A percentile compares a stretch with the other conserved stretches of the same genome.
Conservation (phyloP, 1,140 invertebrate species). For the Trissolcus basalis region DNA sequence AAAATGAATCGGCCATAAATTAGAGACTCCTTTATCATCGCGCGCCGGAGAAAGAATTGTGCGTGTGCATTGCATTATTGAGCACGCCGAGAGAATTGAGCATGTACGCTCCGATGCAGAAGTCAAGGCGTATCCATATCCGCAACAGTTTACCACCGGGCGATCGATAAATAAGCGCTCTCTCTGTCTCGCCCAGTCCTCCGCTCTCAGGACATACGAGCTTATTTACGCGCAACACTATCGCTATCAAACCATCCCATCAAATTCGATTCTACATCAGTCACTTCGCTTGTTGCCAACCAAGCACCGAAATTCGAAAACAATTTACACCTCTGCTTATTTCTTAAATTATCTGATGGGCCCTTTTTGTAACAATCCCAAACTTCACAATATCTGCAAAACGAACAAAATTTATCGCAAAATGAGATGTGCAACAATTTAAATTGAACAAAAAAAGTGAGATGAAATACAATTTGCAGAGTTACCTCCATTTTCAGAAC, state of each 20-base stretch:
- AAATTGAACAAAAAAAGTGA: too few species aligned
- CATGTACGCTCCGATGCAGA: conserved; percentile 47
- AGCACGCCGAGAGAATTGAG: conserved; percentile 30
- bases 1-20: conserved; percentile 52
- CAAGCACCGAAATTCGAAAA: conserved; percentile 23
- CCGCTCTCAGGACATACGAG: conserved; percentile 45
- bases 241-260: conserved; percentile 38
- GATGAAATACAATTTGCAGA: too few species aligned
- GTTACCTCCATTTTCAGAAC: too few species aligned
- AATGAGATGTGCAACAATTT: too few species aligned
- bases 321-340: conserved; percentile 14
- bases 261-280: conserved; percentile 45
- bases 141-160: conserved; percentile 54
- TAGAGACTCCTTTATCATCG: conserved; percentile 27
- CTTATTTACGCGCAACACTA: conserved; percentile 50
- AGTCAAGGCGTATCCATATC: conserved; percentile 60
- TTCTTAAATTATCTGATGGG: too few species aligned
- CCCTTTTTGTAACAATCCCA: not conserved
- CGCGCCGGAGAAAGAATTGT: conserved; percentile 25
- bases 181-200: conserved; percentile 29
- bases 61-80: conserved; percentile 43
- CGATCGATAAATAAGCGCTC: conserved; percentile 60
- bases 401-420: too few species aligned
- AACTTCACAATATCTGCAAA: too few species aligned
- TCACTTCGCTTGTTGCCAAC: conserved; percentile 32